Conservation (phyloP, 2,113 vertebrate genomes). For the Chaetura pelagica region DNA sequence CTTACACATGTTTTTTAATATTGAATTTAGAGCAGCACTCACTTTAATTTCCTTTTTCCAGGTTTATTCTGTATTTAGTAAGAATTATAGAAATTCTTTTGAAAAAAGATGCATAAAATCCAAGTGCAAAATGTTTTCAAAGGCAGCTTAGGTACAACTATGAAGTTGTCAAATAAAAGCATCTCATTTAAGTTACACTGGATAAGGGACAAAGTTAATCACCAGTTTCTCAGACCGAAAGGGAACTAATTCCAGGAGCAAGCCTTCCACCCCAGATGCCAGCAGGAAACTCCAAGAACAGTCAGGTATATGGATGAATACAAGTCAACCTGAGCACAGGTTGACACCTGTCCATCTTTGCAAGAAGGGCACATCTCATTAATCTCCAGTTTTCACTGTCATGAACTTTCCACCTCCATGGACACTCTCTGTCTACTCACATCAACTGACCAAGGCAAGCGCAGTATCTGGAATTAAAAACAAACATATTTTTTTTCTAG, state of each 20-base stretch:
- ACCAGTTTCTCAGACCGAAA: not conserved
- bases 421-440: not conserved
- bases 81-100: slow-evolving; percentile 1
- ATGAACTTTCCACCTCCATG: not conserved
- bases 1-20: not conserved
- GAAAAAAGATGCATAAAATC: slow-evolving; percentile 14
- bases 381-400: not conserved
- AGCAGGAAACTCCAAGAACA: not conserved
- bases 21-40: not conserved
- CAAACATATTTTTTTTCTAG: not conserved
- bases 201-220: not conserved
- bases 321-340: not conserved
- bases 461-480: not conserved
- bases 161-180: slow-evolving; percentile 26
- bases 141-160: not conserved
- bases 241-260: not conserved
- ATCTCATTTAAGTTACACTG: not conserved
- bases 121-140: slow-evolving; percentile 38
- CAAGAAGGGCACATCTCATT: not conserved
- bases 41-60: not conserved
- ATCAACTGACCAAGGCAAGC: not conserved
- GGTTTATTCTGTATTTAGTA: not conserved
- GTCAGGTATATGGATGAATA: not conserved
- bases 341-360: not conserved
- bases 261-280: not conserved